Conservation (phyloP, 2,797 vertebrate genomes). For the Gephyroberyx darwinii region DNA sequence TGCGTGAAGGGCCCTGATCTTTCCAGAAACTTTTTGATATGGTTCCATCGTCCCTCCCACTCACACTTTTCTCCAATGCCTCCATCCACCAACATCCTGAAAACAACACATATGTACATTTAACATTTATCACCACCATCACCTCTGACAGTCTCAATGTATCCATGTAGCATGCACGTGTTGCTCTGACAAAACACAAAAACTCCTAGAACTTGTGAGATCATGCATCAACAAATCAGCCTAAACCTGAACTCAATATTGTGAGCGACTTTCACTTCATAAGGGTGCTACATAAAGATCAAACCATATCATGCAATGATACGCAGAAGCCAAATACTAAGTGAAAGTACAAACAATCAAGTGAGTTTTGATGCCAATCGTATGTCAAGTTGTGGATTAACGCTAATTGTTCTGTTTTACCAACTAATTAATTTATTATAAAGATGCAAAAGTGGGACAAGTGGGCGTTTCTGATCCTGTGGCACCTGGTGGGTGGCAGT, state of each 20-base stretch:
- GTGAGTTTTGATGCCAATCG: background rate
- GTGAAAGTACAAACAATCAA: background rate
- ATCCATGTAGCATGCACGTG: background rate
- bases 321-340: background rate
- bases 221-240: conserved; percentile 18
- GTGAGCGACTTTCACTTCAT: background rate
- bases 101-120: conserved; percentile 36
- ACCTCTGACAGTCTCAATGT: background rate
- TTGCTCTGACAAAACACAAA: background rate
- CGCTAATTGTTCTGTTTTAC: background rate
- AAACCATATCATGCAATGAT: conserved; percentile 16
- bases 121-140: conserved; percentile 9
- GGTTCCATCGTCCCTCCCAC: conserved; percentile 95
- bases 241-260: background rate
- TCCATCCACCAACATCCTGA: conserved; percentile 96
- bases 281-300: background rate
- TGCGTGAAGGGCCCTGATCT: conserved; percentile 94
- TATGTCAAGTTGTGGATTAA: background rate
- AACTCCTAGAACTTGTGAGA: background rate
- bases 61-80: conserved; percentile 86
- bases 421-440: background rate
- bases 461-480: conserved; percentile 36
- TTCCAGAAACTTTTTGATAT: conserved; percentile 94
- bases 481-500: background rate
- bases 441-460: conserved; percentile 4